Evolutionary conservation across 2,888 invertebrate genomes (phyloP), one percentile per base, ranked within the genome.

Genomic region (Ligdia adustata): DNA sequence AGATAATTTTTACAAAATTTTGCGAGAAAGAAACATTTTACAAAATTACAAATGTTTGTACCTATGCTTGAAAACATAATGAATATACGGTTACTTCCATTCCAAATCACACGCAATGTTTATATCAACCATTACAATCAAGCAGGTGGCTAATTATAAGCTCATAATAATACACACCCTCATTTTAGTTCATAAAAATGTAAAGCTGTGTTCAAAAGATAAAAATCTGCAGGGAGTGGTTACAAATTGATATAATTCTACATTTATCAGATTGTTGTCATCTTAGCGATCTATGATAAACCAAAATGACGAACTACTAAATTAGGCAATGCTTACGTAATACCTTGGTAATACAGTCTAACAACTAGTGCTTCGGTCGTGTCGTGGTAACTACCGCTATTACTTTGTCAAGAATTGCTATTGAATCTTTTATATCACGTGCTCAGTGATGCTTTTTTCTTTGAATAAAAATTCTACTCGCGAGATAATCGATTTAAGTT

Each of bases 261-360:
- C 3, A 22, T n/a, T 6, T 7, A 22, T 22, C n/a, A n/a, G 22
- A n/a, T 1, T 22, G 14, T 20, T 4, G 34, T 28, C 28, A 24
- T n/a, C 13, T 29, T 31, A 22, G 20, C 12, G 28, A 46, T 49
- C 43, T 26, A 20, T 2, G 31, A 27, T 28, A 38, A 39, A 16
- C 9, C 15, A 1, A 20, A 38, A 16, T 16, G 37, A 26, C 37
- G 39, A 13, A 47, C 27, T 24, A 27, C 37, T 37, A 37, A 49
- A 28, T 16, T 16, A 43, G 28, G 52, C 31, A 31, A 39, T 43
- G 47, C 54, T 63, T 59, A 57, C 63, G 61, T 56, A 57, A 63
- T 35, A 45, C 54, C 61, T 59, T 57, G 61, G 61, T 56, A 57
- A 63, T 35, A 24, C 48, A 33, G 20, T 49, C 52, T 59, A 59